Base-by-base conservation (phyloP, 2,113 vertebrate species). In the Cygnus buccinator region DNA sequence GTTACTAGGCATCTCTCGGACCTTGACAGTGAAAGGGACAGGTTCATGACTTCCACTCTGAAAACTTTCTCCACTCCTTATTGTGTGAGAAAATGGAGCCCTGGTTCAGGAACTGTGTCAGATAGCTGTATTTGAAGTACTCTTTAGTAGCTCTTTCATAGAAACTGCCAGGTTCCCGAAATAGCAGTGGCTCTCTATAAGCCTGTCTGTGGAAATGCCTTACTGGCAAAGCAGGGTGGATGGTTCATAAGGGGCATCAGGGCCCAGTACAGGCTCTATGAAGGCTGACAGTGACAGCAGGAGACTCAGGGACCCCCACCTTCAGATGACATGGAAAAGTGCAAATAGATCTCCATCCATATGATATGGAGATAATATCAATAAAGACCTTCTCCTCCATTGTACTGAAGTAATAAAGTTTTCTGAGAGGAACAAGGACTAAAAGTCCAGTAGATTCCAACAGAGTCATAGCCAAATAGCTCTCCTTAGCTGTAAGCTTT, bases 231-330 rank as follows among this genome's bases (percentile, higher is more conserved):
- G 26, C 26, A 68, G 18, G 8, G 10, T 72, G 44, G 6, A 13
- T 28, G 12, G 23, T 41, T 78, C 57, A 39, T n/a, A 35, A 88
- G 68, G 54, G 79, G 35, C 35, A 20, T n/a, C 43, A 67, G 31
- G 26, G 81, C 20, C 11, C 28, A 88, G 28, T 10, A 72, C 16
- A 70, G 33, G 13, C 9, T 63, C 37, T 76, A 16, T 2, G 1
- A 73, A 94, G 5, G 26, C 17, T 1, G 1, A 16, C 39, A 23
- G 1, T 55, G 44, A 48, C 25, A 86, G 23, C 59, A 79, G 41
- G 50, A 50, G 19, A 14, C 14, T 90, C 63, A 80, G 31, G 18
- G 13, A 66, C 2, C 0, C 4, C 17, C 29, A 50, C 0, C 0
- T 65, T 82, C 48, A 48, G 39, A 44, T 13, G 6, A 28, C 15